Percentiles rank a stretch among this genome's conserved stretches.
Conservation (phyloP, 2,113 vertebrate species). For the Apaloderma vittatum region DNA sequence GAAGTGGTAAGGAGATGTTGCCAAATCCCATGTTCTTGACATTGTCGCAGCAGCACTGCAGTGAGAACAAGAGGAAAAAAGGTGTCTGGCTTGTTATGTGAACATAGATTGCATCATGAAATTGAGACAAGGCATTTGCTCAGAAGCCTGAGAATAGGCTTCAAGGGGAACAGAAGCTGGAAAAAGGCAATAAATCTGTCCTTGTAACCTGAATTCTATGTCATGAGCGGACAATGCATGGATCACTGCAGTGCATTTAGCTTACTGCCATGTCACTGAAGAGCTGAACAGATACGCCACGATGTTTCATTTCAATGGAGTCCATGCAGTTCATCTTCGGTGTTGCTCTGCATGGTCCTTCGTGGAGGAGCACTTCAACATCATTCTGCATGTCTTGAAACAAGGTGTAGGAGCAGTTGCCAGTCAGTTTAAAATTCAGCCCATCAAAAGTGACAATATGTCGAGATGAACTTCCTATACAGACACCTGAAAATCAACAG, state of each 20-base stretch:
- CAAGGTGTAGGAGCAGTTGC: slow-evolving; percentile 90
- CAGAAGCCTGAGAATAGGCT: background rate
- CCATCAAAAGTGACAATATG: slow-evolving; percentile 93
- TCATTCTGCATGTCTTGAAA: slow-evolving; percentile 77
- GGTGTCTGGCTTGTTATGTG: fast-evolving
- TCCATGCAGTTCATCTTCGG: slow-evolving; percentile 88
- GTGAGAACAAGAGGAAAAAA: background rate
- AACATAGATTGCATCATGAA: background rate
- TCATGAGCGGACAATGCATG: background rate
- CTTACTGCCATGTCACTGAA: slow-evolving; percentile 88
- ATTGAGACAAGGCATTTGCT: background rate
- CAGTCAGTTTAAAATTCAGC: slow-evolving; percentile 86
- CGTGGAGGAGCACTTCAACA: slow-evolving; percentile 87
- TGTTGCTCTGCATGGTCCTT: slow-evolving; percentile 79
- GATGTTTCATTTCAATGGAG: slow-evolving; percentile 85
- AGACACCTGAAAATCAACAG: slow-evolving; percentile 82
- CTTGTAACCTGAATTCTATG: background rate
- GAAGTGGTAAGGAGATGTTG: background rate
- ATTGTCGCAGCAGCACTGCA: background rate
- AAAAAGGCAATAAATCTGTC: background rate
- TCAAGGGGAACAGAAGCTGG: background rate
- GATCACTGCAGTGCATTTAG: background rate
- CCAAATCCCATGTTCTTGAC: background rate
- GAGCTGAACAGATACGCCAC: slow-evolving; percentile 77
- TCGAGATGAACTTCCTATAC: slow-evolving; percentile 91